These are phyloP conservation scores for Pilophorus perplexus DNA, from an alignment of 2,888 invertebrate genomes.

Conservation along the genomic window DNA sequence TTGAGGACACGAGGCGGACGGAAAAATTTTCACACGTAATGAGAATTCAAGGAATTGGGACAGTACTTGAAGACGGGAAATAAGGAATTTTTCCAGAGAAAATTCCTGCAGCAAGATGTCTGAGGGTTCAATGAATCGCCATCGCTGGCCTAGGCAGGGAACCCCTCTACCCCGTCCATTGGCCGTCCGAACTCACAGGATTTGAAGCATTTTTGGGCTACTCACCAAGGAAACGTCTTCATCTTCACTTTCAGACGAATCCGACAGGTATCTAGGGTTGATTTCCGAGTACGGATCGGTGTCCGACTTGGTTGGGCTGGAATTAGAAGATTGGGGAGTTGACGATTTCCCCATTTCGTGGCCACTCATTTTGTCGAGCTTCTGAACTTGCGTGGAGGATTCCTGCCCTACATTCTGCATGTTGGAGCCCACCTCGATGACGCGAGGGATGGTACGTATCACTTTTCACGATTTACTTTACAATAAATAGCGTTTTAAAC, in stretches of 20 bases:
- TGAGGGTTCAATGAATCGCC: slow-evolving; percentile 33
- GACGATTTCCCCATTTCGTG: slow-evolving; percentile 57
- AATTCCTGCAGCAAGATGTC: slow-evolving; percentile 19
- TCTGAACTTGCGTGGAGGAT: slow-evolving; percentile 72
- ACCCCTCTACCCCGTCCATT: slow-evolving; percentile 22
- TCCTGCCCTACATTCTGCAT: slow-evolving; percentile 89
- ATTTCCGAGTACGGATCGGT: slow-evolving; percentile 82
- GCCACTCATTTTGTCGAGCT: slow-evolving; percentile 74
- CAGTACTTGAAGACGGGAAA: neutral
- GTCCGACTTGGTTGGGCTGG: slow-evolving; percentile 79
- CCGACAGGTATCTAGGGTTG: slow-evolving; percentile 84
- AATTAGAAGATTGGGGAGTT: slow-evolving; percentile 80
- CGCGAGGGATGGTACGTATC: slow-evolving; percentile 8
- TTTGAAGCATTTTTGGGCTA: slow-evolving; percentile 39
- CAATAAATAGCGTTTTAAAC: slow-evolving; percentile 44
- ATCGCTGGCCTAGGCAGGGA: slow-evolving; percentile 21
- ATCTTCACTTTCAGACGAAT: slow-evolving; percentile 93
- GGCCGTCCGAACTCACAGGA: slow-evolving; percentile 3
- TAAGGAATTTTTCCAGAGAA: slow-evolving; percentile 10
- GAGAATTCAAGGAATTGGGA: neutral
- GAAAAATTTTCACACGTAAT: neutral
- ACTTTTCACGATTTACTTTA: slow-evolving; percentile 29
- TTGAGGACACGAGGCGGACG: slow-evolving; percentile 14
- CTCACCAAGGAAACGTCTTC: slow-evolving; percentile 94
- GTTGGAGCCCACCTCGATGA: slow-evolving; percentile 54